Evolutionary conservation across 2,113 vertebrate species (phyloP), one percentile per base, ranked within the genome.

Genomic region (Corythaeola cristata): DNA sequence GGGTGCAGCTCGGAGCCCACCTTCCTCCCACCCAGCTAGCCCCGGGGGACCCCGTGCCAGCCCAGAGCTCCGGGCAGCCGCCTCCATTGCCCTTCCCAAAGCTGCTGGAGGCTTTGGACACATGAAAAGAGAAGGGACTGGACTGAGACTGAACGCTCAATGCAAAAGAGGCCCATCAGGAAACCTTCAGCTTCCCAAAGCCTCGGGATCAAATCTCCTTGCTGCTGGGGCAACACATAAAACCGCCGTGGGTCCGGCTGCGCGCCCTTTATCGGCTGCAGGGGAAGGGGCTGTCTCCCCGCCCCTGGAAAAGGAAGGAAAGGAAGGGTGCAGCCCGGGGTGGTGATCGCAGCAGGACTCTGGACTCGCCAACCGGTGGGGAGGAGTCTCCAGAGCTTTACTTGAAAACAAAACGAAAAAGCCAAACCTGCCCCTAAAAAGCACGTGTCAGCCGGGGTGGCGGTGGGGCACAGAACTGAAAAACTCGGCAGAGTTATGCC

Each of bases 381-480:
- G 82, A 85, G 59, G 50, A 44, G 91, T 4, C 8, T 33, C 21
- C 3, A 37, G 30, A 73, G 24, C 53, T 45, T 37, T 27, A 1
- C 67, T 45, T 15, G 10, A 22, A 56, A 30, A 7, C 5, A 13
- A 4, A 28, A 67, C 19, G 8, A 12, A 28, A 15, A 50, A 12
- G 6, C 11, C 16, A 17, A 60, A 26, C 5, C 0, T 4, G 35
- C 16, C n/a, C 53, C 52, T 56, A 18, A 37, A 20, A 16, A 0
- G 0, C 2, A 0, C 0, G 8, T 3, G 33, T 4, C 18, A 12
- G 37, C 50, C 26, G 33, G 19, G 39, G 77, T 17, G 8, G 76
- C 0, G 1, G 47, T 1, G 1, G 1, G 23, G 5, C 12, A 35
- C 22, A 24, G 63, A 20, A 13, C 11, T 2, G 4, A 23, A 45